Conservation (phyloP, 2,888 invertebrate species). For the Neoscelio sp. region DNA sequence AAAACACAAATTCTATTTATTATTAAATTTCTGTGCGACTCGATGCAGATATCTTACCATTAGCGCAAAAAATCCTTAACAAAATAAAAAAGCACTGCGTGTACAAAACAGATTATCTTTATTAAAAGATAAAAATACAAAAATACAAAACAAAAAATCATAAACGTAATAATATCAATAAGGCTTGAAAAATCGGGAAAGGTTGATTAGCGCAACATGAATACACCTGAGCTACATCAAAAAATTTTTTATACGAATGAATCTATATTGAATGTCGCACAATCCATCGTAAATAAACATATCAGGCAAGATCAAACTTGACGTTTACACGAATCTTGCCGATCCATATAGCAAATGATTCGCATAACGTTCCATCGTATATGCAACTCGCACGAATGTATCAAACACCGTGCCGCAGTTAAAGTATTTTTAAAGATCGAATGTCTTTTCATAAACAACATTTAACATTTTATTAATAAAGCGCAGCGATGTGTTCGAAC, state of each 20-base stretch:
- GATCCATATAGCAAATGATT: conserved; percentile 21
- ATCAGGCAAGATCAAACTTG: conserved; percentile 62
- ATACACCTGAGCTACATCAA: conserved; percentile 50
- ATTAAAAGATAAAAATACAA: conserved; percentile 64
- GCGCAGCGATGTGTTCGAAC: conserved; percentile 57
- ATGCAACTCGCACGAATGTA: conserved; percentile 44
- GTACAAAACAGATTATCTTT: conserved; percentile 51
- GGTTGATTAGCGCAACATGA: conserved; percentile 49
- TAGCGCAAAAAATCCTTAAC: too few relatives aligned
- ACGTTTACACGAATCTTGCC: conserved; percentile 45
- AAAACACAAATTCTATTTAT: conserved; percentile 2
- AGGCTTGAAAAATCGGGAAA: conserved; percentile 49
- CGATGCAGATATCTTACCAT: conserved; percentile 8
- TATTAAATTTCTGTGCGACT: too few relatives aligned
- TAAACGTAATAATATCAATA: conserved; percentile 56
- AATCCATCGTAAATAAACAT: conserved; percentile 48
- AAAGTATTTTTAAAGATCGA: conserved; percentile 40
- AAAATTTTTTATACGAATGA: conserved; percentile 58
- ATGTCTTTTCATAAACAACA: conserved; percentile 60
- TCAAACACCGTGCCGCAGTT: conserved; percentile 55
- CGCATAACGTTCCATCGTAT: conserved; percentile 44
- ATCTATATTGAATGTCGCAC: conserved; percentile 64
- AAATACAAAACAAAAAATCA: conserved; percentile 51
- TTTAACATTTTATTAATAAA: conserved; percentile 66
- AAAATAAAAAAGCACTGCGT: conserved; percentile 7